Conservation (phyloP, 2,888 invertebrate species). For the Watsonalla cultraria region DNA sequence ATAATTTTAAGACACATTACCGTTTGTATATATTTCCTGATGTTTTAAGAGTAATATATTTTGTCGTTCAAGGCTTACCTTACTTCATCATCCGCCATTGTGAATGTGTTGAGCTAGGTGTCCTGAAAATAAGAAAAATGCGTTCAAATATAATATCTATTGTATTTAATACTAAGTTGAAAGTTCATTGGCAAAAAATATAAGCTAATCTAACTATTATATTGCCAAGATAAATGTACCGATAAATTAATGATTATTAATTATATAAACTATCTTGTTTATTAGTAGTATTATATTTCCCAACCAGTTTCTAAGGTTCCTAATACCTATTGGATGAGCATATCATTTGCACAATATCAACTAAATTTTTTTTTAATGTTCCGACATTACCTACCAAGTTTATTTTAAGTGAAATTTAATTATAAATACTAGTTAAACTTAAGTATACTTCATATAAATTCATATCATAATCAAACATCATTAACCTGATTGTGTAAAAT, state of each 20-base stretch:
- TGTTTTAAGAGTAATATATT: not conserved
- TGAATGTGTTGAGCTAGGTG: slow-evolving; percentile 78
- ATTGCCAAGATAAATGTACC: no score
- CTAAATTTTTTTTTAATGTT: not conserved
- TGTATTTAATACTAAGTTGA: no score
- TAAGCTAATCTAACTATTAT: not conserved
- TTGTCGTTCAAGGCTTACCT: slow-evolving; percentile 79
- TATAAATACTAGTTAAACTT: no score
- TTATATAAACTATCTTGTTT: not conserved
- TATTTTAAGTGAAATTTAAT: not conserved
- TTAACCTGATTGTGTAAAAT: no score
- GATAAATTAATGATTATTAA: no score
- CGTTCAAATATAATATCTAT: not conserved
- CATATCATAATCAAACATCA: no score
- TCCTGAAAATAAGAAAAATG: slow-evolving; percentile 64
- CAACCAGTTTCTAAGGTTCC: not conserved
- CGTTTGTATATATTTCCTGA: not conserved
- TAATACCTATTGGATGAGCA: not conserved
- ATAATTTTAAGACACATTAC: not conserved
- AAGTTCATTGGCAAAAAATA: not conserved
- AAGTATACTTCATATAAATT: no score
- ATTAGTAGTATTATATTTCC: not conserved
- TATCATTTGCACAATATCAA: not conserved
- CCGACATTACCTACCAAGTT: not conserved
- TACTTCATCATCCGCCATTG: slow-evolving; percentile 97